Conservation (phyloP, 2,113 vertebrate species). For the Seriola quinqueradiata region DNA sequence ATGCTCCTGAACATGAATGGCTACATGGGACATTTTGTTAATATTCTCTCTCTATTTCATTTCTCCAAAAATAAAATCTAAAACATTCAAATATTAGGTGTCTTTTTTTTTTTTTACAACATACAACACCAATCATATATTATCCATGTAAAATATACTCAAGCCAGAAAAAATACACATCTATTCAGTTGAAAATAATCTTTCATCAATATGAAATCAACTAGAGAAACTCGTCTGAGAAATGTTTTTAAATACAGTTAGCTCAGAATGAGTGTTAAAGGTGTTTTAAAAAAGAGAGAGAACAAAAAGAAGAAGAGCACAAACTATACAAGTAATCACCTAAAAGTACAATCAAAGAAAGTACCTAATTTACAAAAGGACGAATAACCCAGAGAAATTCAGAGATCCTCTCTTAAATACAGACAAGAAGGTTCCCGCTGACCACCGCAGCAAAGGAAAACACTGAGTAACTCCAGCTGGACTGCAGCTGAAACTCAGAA, state of each 20-base stretch:
- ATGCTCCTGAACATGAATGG: slow-evolving; percentile 30
- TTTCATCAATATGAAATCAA: slow-evolving; percentile 62
- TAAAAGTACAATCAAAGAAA: slow-evolving; percentile 43
- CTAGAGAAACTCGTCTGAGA: slow-evolving; percentile 59
- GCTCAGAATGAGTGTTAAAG: slow-evolving; percentile 34
- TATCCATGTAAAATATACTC: slow-evolving; percentile 81
- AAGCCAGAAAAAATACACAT: slow-evolving; percentile 79
- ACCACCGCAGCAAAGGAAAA: slow-evolving; percentile 34
- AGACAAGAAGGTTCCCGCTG: slow-evolving; percentile 38
- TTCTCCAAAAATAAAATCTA: slow-evolving; percentile 80
- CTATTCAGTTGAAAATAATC: slow-evolving; percentile 76
- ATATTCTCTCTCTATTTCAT: slow-evolving; percentile 34
- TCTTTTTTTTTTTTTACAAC: slow-evolving; percentile 49
- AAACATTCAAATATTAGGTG: slow-evolving; percentile 76
- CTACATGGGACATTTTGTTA: slow-evolving; percentile 48
- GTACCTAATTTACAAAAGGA: slow-evolving; percentile 45
- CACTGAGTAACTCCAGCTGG: slow-evolving; percentile 47
- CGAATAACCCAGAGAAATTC: slow-evolving; percentile 28
- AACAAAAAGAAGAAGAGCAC: slow-evolving; percentile 8
- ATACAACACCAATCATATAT: slow-evolving; percentile 72
- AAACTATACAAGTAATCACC: slow-evolving; percentile 37
- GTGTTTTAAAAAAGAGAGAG: slow-evolving; percentile 1
- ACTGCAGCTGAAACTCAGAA: slow-evolving; percentile 5
- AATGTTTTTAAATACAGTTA: slow-evolving; percentile 20
- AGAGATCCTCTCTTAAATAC: slow-evolving; percentile 34